Evolutionary conservation across 2,888 invertebrate genomes (phyloP), one percentile per base, ranked within the genome.

Genomic region (Drosophila borealis): DNA sequence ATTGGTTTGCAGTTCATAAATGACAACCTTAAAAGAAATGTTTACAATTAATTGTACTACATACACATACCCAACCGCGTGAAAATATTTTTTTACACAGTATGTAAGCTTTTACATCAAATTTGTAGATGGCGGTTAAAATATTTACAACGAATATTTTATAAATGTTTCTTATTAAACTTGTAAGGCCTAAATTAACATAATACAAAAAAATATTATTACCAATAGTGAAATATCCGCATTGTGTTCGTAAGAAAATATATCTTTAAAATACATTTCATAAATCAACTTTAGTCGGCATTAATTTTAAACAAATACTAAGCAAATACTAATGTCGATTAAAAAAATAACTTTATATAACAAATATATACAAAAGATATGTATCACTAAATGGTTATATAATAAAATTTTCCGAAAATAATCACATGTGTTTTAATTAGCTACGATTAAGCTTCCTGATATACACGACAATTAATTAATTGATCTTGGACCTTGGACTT

Each of bases 101-200:
- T 50, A 66, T 70, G 62, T 85, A 88, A 73, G 51, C 57, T 67
- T 74, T 78, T 79, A 80, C 68, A 82, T 74, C 17, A 44, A 46
- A 78, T 68, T 74, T 70, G 75, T 71, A 68, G 71, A 76, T 60
- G 64, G 51, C 33, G 57, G 56, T 61, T 53, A 74, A 73, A 78
- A 74, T 88, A 82, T 85, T 88, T 78, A 84, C 84, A 84, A 88
- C 84, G 84, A 84, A 88, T 80, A 77, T 82, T 88, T 85, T 85
- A 76, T 66, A 76, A 78, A 81, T 78, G 72, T 80, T 81, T 80
- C 80, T 71, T 74, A 70, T 65, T 70, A 63, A 50, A 71, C 29
- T 62, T 59, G 34, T 59, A 69, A 68, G 66, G 42, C 42, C 36
- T 25, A 44, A 49, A 72, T 69, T 48, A 42, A 53, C 29, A 68